Base-by-base conservation (phyloP, 2,888 invertebrate genomes). In the Drosophila melanosoma region DNA sequence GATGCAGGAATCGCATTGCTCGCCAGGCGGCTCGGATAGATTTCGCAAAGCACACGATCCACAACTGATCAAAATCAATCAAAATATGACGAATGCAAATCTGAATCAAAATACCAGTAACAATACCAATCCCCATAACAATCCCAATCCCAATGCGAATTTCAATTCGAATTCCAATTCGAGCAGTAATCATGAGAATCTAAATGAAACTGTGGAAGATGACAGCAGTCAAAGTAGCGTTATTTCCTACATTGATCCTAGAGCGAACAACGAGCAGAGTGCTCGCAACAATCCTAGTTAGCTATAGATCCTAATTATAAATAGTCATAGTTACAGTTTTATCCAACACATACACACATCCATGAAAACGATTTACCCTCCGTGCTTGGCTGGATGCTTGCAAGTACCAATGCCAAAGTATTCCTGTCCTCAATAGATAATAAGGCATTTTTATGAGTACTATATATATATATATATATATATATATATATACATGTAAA, bases 171-270 rank as follows among this genome's bases (percentile, higher is more conserved):
- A 57, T 36, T 32, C 29, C 29, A 20, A 60, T 38, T 35, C 42
- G 63, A 53, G 48, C 61, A 69, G 26, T 48, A 64, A 49, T 59
- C 79, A 79, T 12, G 90, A 87, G 49, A 87, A 79, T 82, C 82
- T 87, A 49, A 87, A 87, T 58, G 91, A 92, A 56, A 88, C 91
- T n/a, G 79, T 91, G 11, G 93, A 93, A 68, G 93, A 93, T 68
- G 93, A 93, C 63, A 93, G 93, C 77, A 93, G 93, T 76, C 93
- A 93, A 81, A 92, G 92, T 74, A 93, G 93, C 79, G 91, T 93
- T 60, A 93, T 93, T 69, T 93, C 93, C 32, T 93, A 92, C 70
- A 93, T 93, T 72, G 92, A 93, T 89, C 92, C 93, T 52, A 91
- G 90, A 75, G 89, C 87, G 56, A 81, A 52, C 74, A 81, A 52